These are phyloP conservation scores for Caenorhabditis zanzibari DNA, from an alignment of 2,888 invertebrate genomes.

Conservation along the genomic window DNA sequence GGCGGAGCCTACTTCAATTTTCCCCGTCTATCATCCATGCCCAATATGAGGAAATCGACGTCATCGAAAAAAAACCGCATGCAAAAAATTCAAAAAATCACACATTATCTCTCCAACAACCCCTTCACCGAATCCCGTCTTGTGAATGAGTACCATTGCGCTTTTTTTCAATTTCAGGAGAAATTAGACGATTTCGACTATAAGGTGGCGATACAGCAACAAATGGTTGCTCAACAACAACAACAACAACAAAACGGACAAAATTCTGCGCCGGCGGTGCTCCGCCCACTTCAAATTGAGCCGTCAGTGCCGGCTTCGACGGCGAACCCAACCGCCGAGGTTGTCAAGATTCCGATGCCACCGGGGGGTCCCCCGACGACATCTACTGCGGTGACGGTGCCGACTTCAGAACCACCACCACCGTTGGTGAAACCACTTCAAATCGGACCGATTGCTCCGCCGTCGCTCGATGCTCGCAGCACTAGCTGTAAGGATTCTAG, in stretches of 20 bases:
- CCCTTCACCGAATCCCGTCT: not conserved
- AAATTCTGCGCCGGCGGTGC: not conserved
- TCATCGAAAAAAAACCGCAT: conserved; percentile 10
- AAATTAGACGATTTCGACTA: conserved; percentile 62
- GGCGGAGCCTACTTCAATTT: not conserved
- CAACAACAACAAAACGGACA: not conserved
- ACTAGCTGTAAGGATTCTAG: conserved; percentile 49
- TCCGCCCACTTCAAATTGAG: conserved; percentile 47
- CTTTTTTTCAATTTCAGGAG: conserved; percentile 56
- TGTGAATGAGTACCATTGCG: conserved; percentile 54
- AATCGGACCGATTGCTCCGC: conserved; percentile 50
- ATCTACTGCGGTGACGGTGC: not conserved
- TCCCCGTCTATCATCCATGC: no score
- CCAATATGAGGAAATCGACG: no score
- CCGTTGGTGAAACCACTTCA: conserved; percentile 8
- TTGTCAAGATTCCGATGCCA: not conserved
- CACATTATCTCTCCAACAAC: conserved; percentile 5
- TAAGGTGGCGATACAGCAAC: conserved; percentile 56
- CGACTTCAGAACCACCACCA: not conserved
- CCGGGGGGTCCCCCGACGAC: not conserved
- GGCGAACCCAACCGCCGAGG: not conserved
- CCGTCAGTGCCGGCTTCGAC: conserved; percentile 8
- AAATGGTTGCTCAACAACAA: conserved; percentile 45
- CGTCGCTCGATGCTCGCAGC: conserved; percentile 51
- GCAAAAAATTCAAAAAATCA: not conserved